Conservation (phyloP, 2,797 vertebrate genomes). For the Apogon talboti region DNA sequence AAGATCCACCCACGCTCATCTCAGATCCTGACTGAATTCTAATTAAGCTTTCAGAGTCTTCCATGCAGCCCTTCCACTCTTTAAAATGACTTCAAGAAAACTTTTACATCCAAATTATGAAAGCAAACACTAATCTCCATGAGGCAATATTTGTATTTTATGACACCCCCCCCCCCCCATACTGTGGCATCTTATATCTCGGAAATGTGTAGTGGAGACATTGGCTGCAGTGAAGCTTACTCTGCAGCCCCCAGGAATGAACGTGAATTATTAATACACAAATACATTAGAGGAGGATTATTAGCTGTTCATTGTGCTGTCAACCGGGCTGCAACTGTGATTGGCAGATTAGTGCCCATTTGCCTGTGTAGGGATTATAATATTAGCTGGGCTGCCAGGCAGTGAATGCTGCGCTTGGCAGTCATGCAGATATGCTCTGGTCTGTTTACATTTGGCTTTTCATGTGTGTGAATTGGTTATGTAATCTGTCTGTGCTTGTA, state of each 20-base stretch:
- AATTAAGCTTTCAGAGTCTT: not conserved
- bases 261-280: slow-evolving; percentile 57
- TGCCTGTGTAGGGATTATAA: slow-evolving; percentile 58
- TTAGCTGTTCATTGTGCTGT: slow-evolving; percentile 61
- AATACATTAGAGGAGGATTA: slow-evolving; percentile 67
- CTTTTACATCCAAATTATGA: slow-evolving; percentile 7
- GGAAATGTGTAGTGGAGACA: slow-evolving; percentile 14
- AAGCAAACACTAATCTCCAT: slow-evolving; percentile 23
- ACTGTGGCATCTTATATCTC: not conserved
- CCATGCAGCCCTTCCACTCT: not conserved
- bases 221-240: slow-evolving; percentile 18
- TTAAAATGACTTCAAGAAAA: slow-evolving; percentile 1
- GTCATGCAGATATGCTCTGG: slow-evolving; percentile 13
- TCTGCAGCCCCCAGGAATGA: slow-evolving; percentile 21
- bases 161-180: not conserved
- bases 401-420: slow-evolving; percentile 28
- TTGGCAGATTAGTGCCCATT: slow-evolving; percentile 62
- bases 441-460: slow-evolving; percentile 43
- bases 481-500: slow-evolving; percentile 18
- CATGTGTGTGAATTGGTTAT: slow-evolving; percentile 21
- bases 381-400: slow-evolving; percentile 44
- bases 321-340: slow-evolving; percentile 48
- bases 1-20: not conserved
- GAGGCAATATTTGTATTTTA: slow-evolving; percentile 25
- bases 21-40: not conserved